Evolutionary conservation across 2,797 vertebrate genomes (phyloP).

Genomic region (Alcedo atthis): DNA sequence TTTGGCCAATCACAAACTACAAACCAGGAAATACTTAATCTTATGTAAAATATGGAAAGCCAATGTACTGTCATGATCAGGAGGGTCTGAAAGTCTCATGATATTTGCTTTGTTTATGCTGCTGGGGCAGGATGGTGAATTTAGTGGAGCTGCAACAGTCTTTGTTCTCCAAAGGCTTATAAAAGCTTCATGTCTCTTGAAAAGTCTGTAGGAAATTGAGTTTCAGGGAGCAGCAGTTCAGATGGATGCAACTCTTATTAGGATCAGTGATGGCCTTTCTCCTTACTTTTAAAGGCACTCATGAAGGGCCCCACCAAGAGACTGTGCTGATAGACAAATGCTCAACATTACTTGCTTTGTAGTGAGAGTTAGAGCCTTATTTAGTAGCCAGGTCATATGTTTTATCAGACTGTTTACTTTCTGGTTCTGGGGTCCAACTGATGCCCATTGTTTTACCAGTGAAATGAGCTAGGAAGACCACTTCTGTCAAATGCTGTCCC

Average conservation of each 20-base stretch:
- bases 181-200: neutral
- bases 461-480: neutral
- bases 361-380: neutral
- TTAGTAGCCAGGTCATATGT: neutral
- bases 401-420: neutral
- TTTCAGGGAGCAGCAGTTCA: neutral
- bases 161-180: neutral
- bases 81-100: neutral
- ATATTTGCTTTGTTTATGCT: neutral
- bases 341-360: neutral
- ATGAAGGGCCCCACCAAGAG: neutral
- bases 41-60: neutral
- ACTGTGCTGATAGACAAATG: neutral
- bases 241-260: neutral
- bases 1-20: neutral
- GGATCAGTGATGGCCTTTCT: neutral
- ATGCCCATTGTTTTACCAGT: neutral
- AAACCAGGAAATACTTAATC: neutral
- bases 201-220: neutral
- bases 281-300: neutral
- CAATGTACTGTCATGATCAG: accelerated
- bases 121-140: neutral
- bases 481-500: neutral
- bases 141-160: neutral
- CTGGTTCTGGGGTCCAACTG: neutral